Evolutionary conservation across 2,888 invertebrate genomes (phyloP), one percentile per base, ranked within the genome.

Genomic region (Pyralis farinalis): DNA sequence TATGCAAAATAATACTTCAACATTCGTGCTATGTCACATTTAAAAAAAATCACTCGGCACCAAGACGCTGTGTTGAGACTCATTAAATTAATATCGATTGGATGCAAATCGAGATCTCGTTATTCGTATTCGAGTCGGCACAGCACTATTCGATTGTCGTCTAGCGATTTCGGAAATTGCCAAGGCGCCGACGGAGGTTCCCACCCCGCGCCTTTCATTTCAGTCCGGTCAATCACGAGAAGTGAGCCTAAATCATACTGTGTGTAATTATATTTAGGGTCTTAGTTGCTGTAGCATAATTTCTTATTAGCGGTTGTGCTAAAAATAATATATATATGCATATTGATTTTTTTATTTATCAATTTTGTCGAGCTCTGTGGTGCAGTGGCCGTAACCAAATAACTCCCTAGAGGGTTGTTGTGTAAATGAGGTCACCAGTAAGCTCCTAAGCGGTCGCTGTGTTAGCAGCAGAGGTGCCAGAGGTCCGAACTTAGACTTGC

Each of bases 91-190:
- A 40, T 30, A 11, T 38, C 12, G 38, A 38, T 32, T 32, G 32
- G 22, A 16, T 31, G 31, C 6, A 12, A 12, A 31, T 31, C 10
- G 11, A 55, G 66, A 83, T 83, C 78, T 82, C 83, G 86, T 85
- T 85, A 86, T 83, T 81, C 80, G 67, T 66, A 71, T 77, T 16
- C 25, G 3, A 25, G 25, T 79, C 75, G 67, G 63, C 71, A 52
- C 80, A 75, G 77, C 84, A 81, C 79, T 79, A 79, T 70, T 75
- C 82, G 82, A 81, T 82, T 81, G 86, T 80, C 79, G 84, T 78
- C 83, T 71, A 74, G 77, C 83, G 86, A 85, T 85, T 87, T 87
- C 85, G 85, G 87, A 87, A 87, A 87, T 87, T 85, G 77, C 85
- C 78, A 84, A 85, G 85, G 81, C 83, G 77, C 70, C 71, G 74